Base-by-base conservation (phyloP, 2,888 invertebrate genomes). In the Matsumyia berberina region DNA sequence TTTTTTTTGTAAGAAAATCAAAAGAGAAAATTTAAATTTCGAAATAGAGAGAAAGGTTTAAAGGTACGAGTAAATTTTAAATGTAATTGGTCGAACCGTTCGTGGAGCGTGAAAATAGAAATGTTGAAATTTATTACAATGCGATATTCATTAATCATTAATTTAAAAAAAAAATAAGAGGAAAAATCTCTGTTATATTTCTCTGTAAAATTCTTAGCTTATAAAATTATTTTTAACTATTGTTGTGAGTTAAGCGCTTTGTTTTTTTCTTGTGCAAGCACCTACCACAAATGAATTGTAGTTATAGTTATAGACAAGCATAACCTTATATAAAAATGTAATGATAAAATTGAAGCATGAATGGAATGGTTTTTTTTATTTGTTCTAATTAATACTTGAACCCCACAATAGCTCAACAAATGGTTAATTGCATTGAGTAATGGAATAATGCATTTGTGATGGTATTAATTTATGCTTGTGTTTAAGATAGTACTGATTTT, bases 401-500 rank as follows among this genome's bases (percentile, higher is more conserved):
- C 70, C 80, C 80, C 79, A 82, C 19, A 80, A 60, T 66, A 85
- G 85, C 74, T 76, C 58, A 72, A 76, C 39, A 57, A 73, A 76
- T 85, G 85, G n/a, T 85, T 85, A 85, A 80, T 80, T 64, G 80
- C 80, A 62, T 76, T 64, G 31, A 69, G 51, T 64, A 74, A 74
- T 85, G 58, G 49, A 46, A 69, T 66, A 70, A 85, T 74, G 85
- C 57, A 69, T 31, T 74, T 70, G 74, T 85, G 62, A 74, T 74
- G 67, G 11, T 64, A 58, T 53, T 60, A 73, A 51, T 73, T 53
- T 74, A 79, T 74, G 62, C 62, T 64, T 87, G 85, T 82, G 64
- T 86, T 86, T 86, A 89, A 88, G 86, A 88, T 88, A 87, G 86
- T 87, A 86, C 81, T 86, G 44, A 24, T 60, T 46, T 82, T 66